Evolutionary conservation across 2,113 vertebrate genomes (phyloP), one percentile per base, ranked within the genome.

Genomic region (Dipodomys stephensi): DNA sequence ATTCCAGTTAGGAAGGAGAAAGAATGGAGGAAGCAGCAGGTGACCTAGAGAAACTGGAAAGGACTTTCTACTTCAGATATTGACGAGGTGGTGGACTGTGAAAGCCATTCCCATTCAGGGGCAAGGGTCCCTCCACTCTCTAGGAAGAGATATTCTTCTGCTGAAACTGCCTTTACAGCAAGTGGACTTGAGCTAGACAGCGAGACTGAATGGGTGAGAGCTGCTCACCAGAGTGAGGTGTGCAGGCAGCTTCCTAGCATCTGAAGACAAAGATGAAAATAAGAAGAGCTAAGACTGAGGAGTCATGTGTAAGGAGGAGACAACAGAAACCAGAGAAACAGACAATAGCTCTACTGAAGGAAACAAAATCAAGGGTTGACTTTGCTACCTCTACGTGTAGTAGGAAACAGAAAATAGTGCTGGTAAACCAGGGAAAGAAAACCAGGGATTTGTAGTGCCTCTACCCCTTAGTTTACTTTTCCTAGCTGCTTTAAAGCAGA

Each of bases 371-470:
- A 46, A 80, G 71, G 23, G 32, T 49, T 71, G 67, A 46, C 57
- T 23, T 83, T 64, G 15, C 32, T 44, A 39, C 27, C 23, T 77
- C 80, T 86, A 10, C 32, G 2, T 57, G 28, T n/a, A 64, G 72
- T 72, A 86, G 53, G 69, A 92, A 30, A 46, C 49, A 89, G 62
- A 73, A 92, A 81, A 39, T 11, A 27, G n/a, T 79, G 8, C 27
- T 44, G 15, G 39, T 60, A 71, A 88, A 49, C 81, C 65, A 87
- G 87, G 79, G 44, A 83, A 83, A 83, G 81, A 83, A 83, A 64
- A 18, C 11, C 8, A 22, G 46, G 6, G 30, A 28, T 73, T 76
- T 28, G 1, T 35, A 28, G 4, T 57, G 11, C 0, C n/a, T 83
- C 71, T 73, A 7, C 46, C 35, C 7, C 13, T 82, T 46, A 20